phyloP scores from a whole-genome alignment of 2,797 vertebrate genomes.

The Enteromius radiatus region DNA sequence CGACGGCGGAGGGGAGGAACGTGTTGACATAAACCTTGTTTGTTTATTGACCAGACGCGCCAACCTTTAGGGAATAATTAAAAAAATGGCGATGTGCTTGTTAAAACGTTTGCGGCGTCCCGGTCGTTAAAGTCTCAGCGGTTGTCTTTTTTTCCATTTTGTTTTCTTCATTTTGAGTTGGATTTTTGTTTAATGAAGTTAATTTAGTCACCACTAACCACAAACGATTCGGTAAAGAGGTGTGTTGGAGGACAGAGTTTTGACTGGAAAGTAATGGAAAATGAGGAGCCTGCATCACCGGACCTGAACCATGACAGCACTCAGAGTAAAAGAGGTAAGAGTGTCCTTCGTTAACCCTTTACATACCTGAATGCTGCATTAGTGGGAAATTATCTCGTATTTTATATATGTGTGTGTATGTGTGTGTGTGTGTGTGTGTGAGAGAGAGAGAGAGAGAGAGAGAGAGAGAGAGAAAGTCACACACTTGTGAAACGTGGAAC shows the following conservation, averaged over 20 bases:
- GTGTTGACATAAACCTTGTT: neutral
- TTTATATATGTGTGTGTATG: neutral
- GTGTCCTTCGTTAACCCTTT: neutral
- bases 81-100: conserved; percentile 52
- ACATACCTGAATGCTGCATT: neutral
- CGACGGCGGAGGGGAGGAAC: neutral
- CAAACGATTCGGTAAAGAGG: neutral
- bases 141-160: conserved; percentile 6
- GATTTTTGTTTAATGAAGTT: neutral
- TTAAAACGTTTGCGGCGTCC: conserved; percentile 56
- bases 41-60: conserved; percentile 6
- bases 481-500: conserved; percentile 8
- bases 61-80: neutral
- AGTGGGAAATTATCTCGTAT: neutral
- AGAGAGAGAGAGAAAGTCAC: neutral
- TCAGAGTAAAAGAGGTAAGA: conserved; percentile 52
- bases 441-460: too few relatives aligned
- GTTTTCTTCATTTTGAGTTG: neutral
- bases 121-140: conserved; percentile 39
- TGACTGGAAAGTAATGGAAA: conserved; percentile 61
- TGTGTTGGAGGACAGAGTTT: neutral
- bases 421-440: neutral
- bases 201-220: neutral
- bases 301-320: conserved; percentile 44
- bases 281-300: conserved; percentile 56